Base-by-base conservation (phyloP, 1,140 invertebrate species). In the Luehdorfia chinensis region DNA sequence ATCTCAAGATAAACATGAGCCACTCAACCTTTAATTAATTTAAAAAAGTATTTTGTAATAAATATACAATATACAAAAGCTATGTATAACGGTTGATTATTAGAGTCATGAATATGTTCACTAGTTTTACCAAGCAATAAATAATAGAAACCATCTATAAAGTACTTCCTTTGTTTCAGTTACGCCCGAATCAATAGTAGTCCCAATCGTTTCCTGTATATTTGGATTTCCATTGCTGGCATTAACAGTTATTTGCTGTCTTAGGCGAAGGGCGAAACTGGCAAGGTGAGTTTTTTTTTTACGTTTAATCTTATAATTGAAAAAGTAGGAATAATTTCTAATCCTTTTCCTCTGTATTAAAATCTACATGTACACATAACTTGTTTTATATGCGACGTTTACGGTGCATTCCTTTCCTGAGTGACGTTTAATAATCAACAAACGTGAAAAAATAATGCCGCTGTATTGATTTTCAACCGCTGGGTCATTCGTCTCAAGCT, bases 121-220 rank as follows among this genome's bases (percentile, higher is more conserved):
- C 3, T 6, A 36, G 9, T 36, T 36, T 21, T 6, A 21, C 19
- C 2, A 21, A 21, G 2, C 19, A 6, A 21, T 21, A 3, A 2
- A 21, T 21, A 2, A 6, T 21, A 21, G 2, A 6, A 21, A 21
- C 2, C 19, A 21, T 21, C 19, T 6, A 21, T 6, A n/a, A n/a
- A n/a, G 19, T 21, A 21, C 19, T 21, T 21, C 44, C 56, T 52
- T 76, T 84, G 71, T 92, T 92, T 21, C 91, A 96, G 95, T 96
- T 47, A 93, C 94, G 41, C 94, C 95, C 18, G 94, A 96, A 77
- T 94, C 93, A 41, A 93, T 96, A 56, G 94, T 96, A 6, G 92
- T 96, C 21, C 95, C 95, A 4, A 96, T 96, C 53, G 92, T 96
- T 6, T 95, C 94, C 6, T 95, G 94, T 73, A 96, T 96, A 70